These are phyloP conservation scores for Orthonychiurus folsomi DNA, from an alignment of 2,888 invertebrate species.

Conservation along the genomic window DNA sequence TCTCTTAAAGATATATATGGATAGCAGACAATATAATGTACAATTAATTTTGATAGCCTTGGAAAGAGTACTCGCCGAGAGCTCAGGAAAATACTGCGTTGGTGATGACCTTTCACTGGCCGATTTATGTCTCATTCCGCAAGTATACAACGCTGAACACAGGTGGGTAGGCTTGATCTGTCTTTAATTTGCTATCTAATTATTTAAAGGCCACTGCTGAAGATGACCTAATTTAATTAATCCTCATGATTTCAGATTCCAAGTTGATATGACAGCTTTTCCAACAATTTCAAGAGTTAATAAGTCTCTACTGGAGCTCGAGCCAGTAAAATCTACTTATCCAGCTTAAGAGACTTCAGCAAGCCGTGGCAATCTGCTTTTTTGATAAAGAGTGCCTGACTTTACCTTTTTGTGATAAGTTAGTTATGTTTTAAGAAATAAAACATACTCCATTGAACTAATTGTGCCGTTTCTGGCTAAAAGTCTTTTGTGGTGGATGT, in stretches of 20 bases:
- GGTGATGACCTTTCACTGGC: slow-evolving; percentile 90
- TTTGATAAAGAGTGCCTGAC: too few species aligned
- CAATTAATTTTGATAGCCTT: slow-evolving; percentile 26
- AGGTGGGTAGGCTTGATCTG: too few species aligned
- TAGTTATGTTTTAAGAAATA: too few species aligned
- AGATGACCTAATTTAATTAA: neutral
- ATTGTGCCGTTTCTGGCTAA: too few species aligned
- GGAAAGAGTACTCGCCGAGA: slow-evolving; percentile 42
- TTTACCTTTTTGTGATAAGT: too few species aligned
- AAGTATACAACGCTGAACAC: slow-evolving; percentile 78
- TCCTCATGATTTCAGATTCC: slow-evolving; percentile 10
- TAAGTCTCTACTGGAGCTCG: slow-evolving; percentile 73
- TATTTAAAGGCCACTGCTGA: neutral
- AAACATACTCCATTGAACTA: too few species aligned
- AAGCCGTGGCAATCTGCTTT: too few species aligned
- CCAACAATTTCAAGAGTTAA: slow-evolving; percentile 83
- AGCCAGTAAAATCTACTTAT: slow-evolving; percentile 85
- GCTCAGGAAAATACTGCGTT: slow-evolving; percentile 83
- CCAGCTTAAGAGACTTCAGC: too few species aligned
- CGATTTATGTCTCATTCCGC: slow-evolving; percentile 89
- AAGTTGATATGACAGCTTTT: slow-evolving; percentile 78
- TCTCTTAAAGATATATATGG: too few species aligned
- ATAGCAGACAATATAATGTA: too few species aligned
- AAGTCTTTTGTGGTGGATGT: too few species aligned
- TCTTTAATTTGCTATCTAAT: neutral